phyloP scores from a whole-genome alignment of 2,888 invertebrate genomes.

The Pseudococcus longispinus region DNA sequence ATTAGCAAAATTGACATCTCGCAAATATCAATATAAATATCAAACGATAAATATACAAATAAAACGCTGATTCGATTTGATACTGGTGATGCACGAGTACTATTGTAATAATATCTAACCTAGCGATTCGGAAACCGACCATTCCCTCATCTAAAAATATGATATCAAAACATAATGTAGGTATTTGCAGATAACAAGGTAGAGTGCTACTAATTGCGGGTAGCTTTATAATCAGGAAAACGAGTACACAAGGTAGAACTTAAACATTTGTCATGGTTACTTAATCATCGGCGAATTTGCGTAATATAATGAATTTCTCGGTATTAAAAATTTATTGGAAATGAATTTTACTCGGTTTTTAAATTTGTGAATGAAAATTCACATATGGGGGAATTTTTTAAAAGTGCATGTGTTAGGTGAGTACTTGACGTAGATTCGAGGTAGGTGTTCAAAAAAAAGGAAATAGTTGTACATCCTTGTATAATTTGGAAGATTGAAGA shows the following conservation, averaged over 20 bases:
- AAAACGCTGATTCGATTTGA: neutral
- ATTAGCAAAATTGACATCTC: neutral
- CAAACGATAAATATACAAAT: neutral
- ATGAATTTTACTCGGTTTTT: no score
- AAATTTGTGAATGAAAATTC: no score
- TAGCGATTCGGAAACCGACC: neutral
- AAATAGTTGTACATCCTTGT: neutral
- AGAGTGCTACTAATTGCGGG: neutral
- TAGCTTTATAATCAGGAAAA: neutral
- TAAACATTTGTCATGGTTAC: neutral
- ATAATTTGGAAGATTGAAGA: neutral
- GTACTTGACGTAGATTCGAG: no score
- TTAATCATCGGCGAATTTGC: no score
- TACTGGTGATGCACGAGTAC: neutral
- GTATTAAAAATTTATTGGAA: no score
- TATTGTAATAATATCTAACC: neutral
- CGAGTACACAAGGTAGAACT: neutral
- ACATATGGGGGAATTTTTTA: no score
- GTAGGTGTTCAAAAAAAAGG: neutral
- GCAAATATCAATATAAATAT: no score
- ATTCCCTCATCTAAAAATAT: neutral
- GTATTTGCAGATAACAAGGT: neutral
- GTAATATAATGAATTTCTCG: no score
- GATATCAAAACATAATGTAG: neutral
- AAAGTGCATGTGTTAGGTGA: no score